Evolutionary conservation across 2,113 vertebrate genomes (phyloP).

Genomic region (Tachycineta bicolor): DNA sequence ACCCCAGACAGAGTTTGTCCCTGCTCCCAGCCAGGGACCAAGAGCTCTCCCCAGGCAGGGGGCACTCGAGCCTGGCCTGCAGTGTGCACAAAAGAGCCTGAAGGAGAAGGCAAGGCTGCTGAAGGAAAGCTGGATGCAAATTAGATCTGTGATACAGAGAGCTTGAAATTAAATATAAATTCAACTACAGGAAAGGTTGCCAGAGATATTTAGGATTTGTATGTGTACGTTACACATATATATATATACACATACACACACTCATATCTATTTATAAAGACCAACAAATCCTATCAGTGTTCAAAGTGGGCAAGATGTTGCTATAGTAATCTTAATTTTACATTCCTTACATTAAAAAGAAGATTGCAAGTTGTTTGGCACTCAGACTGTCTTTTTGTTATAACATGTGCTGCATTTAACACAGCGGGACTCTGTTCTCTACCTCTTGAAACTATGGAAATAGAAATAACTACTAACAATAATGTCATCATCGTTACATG

Average conservation of each 20-base stretch:
- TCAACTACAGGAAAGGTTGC: not conserved
- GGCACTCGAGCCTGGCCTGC: fast-evolving
- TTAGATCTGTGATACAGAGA: not conserved
- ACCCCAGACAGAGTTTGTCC: not conserved
- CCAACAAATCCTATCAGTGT: not conserved
- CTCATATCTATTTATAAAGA: not conserved
- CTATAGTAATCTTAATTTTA: constrained; percentile 61
- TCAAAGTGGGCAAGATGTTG: constrained; percentile 8
- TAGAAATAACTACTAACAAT: constrained; percentile 15
- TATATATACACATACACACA: not conserved
- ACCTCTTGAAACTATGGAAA: not conserved
- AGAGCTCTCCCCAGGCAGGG: not conserved
- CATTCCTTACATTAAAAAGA: constrained; percentile 12
- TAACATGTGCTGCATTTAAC: constrained; percentile 8
- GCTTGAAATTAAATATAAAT: constrained; percentile 8
- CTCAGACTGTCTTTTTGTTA: constrained; percentile 17
- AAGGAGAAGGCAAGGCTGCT: not conserved
- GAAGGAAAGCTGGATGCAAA: not conserved
- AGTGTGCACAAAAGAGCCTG: not conserved
- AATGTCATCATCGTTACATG: not conserved
- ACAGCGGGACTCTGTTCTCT: not conserved
- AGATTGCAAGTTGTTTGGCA: constrained; percentile 31
- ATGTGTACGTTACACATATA: not conserved
- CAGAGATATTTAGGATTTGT: constrained; percentile 24
- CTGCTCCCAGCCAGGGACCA: not conserved